A percentile compares a stretch with the other conserved stretches of the same genome.
Evolutionary conservation across 2,797 vertebrate genomes (phyloP).

Genomic region (Macrochelys suwanniensis): DNA sequence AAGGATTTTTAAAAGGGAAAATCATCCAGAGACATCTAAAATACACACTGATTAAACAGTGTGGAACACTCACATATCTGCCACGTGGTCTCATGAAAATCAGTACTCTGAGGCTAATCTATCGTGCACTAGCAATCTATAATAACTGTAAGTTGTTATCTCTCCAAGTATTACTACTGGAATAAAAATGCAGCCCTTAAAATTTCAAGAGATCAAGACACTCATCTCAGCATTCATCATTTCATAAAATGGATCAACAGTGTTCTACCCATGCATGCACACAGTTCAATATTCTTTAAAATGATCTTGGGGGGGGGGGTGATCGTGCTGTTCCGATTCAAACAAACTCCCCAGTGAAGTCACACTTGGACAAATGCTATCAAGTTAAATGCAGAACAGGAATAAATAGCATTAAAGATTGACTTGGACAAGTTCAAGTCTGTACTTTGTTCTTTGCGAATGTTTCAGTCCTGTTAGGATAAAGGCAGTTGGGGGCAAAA

Average conservation of each 20-base stretch:
- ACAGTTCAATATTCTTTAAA: constrained; percentile 37
- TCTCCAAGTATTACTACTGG: constrained; percentile 60
- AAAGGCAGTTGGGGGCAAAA: neutral
- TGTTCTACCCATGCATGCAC: constrained; percentile 27
- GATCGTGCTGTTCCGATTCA: constrained; percentile 24
- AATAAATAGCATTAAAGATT: neutral
- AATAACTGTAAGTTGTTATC: constrained; percentile 43
- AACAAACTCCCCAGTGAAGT: constrained; percentile 1
- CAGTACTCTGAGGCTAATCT: constrained; percentile 60
- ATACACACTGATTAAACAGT: constrained; percentile 49
- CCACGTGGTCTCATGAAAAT: constrained; percentile 43
- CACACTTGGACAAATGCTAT: neutral
- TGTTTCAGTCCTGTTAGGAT: neutral
- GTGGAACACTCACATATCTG: constrained; percentile 30
- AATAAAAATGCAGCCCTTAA: constrained; percentile 66
- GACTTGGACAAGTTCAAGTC: neutral
- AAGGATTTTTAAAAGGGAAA: neutral
- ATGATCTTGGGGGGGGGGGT: neutral
- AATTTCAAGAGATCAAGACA: constrained; percentile 47
- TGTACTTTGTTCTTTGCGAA: neutral
- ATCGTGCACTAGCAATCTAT: constrained; percentile 36
- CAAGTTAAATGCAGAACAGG: neutral
- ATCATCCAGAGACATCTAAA: constrained; percentile 14
- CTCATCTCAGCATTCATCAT: constrained; percentile 53
- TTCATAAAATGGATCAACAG: constrained; percentile 66